Evolutionary conservation across 2,888 invertebrate species (phyloP).

Genomic region (Reticulitermes lucifugus): DNA sequence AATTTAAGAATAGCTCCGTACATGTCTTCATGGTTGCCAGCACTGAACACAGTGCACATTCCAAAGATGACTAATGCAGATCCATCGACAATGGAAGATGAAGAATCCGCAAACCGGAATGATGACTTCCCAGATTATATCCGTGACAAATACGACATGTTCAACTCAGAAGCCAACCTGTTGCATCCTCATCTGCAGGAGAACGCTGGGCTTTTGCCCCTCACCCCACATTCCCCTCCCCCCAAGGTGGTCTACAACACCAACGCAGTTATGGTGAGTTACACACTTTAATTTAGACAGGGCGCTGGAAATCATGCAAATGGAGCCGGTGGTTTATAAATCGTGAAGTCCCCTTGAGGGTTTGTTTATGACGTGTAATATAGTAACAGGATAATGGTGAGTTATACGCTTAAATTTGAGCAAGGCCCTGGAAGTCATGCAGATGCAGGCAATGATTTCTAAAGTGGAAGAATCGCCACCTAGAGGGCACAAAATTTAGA

Average conservation of each 20-base stretch:
- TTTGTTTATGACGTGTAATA: too few species aligned
- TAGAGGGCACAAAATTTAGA: background rate
- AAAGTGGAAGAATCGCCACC: background rate
- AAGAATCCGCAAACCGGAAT: background rate
- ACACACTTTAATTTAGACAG: background rate
- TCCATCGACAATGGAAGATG: background rate
- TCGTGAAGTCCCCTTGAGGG: too few species aligned
- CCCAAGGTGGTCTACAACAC: background rate
- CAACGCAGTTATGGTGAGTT: constrained; percentile 15
- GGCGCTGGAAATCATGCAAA: too few species aligned
- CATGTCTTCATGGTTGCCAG: constrained; percentile 27
- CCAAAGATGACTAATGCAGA: constrained; percentile 20
- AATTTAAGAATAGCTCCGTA: background rate
- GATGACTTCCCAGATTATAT: background rate
- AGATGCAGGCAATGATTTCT: too few species aligned
- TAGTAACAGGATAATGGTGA: too few species aligned
- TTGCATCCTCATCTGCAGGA: constrained; percentile 3
- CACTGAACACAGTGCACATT: background rate
- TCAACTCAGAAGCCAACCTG: background rate
- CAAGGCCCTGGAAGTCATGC: too few species aligned
- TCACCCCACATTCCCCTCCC: background rate
- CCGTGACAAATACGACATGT: constrained; percentile 18
- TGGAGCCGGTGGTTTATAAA: too few species aligned
- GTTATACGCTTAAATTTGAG: too few species aligned
- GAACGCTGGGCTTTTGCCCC: background rate